phyloP scores from a whole-genome alignment of 2,113 vertebrate genomes.

The Addax nasomaculatus region DNA sequence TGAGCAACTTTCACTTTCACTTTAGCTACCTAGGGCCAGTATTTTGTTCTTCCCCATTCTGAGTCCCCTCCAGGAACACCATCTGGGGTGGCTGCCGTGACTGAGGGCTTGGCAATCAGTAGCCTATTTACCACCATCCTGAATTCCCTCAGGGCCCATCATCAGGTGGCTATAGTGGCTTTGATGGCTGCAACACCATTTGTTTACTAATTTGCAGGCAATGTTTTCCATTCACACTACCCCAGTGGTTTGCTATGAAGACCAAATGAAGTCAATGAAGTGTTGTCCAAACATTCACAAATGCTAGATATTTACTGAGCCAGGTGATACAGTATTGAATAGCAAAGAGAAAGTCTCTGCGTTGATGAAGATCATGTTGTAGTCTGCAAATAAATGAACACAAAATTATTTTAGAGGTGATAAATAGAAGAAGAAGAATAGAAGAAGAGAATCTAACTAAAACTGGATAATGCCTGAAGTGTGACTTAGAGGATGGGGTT shows the following conservation, averaged over 20 bases:
- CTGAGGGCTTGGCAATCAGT: neutral
- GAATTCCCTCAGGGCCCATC: neutral
- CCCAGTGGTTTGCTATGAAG: neutral
- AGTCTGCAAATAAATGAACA: neutral
- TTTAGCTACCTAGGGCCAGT: neutral
- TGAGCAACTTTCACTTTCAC: neutral
- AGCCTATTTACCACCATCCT: neutral
- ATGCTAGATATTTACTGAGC: neutral
- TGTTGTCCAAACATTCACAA: neutral
- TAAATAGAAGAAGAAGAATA: too few species aligned
- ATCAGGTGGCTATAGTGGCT: neutral
- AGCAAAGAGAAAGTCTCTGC: neutral
- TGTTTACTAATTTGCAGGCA: neutral
- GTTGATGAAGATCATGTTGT: neutral
- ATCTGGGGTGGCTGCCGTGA: neutral
- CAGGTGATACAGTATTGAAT: neutral
- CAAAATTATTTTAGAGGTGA: neutral
- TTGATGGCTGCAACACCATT: neutral
- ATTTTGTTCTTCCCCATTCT: neutral
- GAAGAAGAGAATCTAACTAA: neutral
- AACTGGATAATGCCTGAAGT: neutral
- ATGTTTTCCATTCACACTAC: neutral
- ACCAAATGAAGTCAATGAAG: neutral
- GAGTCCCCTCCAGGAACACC: neutral
- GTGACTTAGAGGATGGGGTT: neutral